Percentiles rank a stretch among this genome's conserved stretches.
Conservation (phyloP, 2,797 vertebrate genomes). For the Periparus ater region DNA sequence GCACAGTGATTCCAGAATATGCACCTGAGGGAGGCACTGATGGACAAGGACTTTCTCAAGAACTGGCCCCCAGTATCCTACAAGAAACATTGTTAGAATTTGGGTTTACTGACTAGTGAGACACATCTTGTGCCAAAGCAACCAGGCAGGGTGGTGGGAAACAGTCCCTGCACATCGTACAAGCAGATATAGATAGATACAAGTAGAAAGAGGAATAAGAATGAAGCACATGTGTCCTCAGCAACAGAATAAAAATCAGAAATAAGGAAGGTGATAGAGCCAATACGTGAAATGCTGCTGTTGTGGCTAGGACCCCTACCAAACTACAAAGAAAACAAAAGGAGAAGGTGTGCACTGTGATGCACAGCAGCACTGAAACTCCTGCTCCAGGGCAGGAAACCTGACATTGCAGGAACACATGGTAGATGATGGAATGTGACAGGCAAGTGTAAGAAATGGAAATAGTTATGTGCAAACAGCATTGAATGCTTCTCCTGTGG, state of each 20-base stretch:
- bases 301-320: not conserved
- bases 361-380: not conserved
- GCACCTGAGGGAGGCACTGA: not conserved
- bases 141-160: not conserved
- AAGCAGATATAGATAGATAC: not conserved
- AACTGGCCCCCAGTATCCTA: not conserved
- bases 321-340: not conserved
- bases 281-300: not conserved
- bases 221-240: not conserved
- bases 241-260: not conserved
- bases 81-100: not conserved
- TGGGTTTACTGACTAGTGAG: not conserved
- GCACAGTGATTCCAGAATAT: not conserved
- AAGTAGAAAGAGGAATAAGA: not conserved
- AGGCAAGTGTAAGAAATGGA: not conserved
- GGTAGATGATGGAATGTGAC: not conserved
- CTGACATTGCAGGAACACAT: not conserved
- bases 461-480: not conserved
- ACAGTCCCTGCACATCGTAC: not conserved
- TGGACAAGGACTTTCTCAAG: not conserved
- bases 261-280: not conserved
- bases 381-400: not conserved
- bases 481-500: rapidly evolving
- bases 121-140: not conserved
- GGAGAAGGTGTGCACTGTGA: not conserved